Conservation (phyloP, 2,113 vertebrate genomes). For the Zosterops japonicus region DNA sequence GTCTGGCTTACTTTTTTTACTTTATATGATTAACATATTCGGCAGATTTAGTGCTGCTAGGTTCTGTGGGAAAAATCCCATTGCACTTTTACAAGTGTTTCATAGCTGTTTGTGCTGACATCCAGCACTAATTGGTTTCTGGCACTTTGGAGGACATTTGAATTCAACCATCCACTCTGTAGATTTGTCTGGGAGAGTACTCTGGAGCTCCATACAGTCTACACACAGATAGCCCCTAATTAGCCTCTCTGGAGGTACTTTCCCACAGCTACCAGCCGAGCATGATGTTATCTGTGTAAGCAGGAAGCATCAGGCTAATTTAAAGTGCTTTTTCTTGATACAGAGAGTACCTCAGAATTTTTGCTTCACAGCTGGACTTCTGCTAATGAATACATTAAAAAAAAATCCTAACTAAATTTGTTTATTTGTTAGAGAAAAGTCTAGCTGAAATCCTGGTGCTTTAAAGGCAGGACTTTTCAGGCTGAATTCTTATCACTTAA, state of each 20-base stretch:
- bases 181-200: neutral
- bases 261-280: neutral
- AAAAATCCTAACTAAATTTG: neutral
- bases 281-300: neutral
- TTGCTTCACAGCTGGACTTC: neutral
- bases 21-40: neutral
- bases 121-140: conserved; percentile 28
- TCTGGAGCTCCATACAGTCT: neutral
- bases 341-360: neutral
- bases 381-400: neutral
- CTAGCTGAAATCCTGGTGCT: neutral
- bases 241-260: neutral
- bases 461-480: neutral
- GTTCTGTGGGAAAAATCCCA: neutral
- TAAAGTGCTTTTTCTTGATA: neutral
- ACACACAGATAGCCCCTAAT: neutral
- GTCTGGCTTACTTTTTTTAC: neutral
- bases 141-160: neutral
- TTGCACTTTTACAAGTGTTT: neutral
- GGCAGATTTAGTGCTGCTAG: neutral
- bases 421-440: neutral
- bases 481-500: neutral
- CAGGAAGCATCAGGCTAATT: neutral
- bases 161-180: neutral
- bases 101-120: neutral